Base-by-base conservation (phyloP, 2,888 invertebrate genomes). In the Cataglyphis albicans region DNA sequence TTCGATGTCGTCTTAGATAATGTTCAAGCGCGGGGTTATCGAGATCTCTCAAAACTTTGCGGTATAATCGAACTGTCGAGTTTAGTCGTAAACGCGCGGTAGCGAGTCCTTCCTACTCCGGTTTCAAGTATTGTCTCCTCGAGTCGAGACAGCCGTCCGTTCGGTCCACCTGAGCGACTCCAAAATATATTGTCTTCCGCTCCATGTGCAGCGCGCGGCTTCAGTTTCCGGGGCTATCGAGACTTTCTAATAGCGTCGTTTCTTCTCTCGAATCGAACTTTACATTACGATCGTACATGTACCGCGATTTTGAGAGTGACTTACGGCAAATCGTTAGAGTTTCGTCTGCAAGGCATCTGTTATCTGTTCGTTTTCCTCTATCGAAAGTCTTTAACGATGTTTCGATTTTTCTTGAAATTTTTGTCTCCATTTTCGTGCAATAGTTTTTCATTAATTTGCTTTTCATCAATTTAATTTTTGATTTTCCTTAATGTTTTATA, bases 191-290 rank as follows among this genome's bases (percentile, higher is more conserved):
- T 55, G 76, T 78, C 32, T 68, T 68, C 68, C 64, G 64, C 64
- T 75, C 10, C 57, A 25, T 57, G 76, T 38, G n/a, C 65, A 52
- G 35, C 76, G 25, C 35, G 35, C 35, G 21, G 74, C 64, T 52
- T 12, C 52, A 48, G 18, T 21, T 76, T 41, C 55, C 41, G 32
- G 68, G 35, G 32, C 57, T 68, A 67, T 78, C 76, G 67, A 67
- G 76, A 78, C 76, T 78, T 78, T 68, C 55, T 67, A 78, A 78
- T 68, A 57, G 76, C 32, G 41, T 78, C 76, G 57, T 78, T 78
- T 78, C 68, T 78, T 67, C 57, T 57, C 29, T 32, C 32, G 41
- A 67, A 78, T 78, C 68, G 76, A 78, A 68, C 68, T 78, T 76
- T 67, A 78, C 41, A 32, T 78, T 68, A 57, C 55, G 32, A 6